phyloP scores from a whole-genome alignment of 1,140 invertebrate species.

The Orchestia grillus region DNA sequence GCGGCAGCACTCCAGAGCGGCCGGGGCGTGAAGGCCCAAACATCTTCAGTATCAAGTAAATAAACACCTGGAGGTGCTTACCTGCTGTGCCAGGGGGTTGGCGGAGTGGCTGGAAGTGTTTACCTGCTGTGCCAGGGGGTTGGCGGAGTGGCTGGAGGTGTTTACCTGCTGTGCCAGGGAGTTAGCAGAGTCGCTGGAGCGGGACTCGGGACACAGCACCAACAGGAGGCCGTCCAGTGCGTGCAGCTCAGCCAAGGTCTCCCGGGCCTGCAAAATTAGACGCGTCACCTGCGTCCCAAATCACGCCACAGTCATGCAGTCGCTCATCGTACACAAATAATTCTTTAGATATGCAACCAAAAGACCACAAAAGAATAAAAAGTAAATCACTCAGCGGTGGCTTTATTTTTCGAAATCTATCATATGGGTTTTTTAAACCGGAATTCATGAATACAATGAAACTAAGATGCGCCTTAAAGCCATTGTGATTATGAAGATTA shows the following conservation, averaged over 20 bases:
- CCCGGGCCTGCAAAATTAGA: neutral
- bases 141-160: too few relatives aligned
- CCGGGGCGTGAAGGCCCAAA: too few relatives aligned
- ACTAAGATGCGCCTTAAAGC: too few relatives aligned
- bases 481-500: too few relatives aligned
- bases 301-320: neutral
- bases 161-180: neutral
- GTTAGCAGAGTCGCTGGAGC: neutral
- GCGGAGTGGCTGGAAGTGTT: too few relatives aligned
- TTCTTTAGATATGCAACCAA: too few relatives aligned
- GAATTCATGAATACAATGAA: too few relatives aligned
- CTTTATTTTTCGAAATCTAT: neutral
- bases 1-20: too few relatives aligned
- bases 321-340: neutral
- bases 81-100: too few relatives aligned
- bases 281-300: neutral
- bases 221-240: neutral
- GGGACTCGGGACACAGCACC: slow-evolving; percentile 8
- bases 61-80: too few relatives aligned
- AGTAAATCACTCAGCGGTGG: neutral
- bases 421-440: neutral
- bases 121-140: too few relatives aligned
- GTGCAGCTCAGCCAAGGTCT: neutral
- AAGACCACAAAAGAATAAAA: neutral
- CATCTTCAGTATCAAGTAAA: neutral